Evolutionary conservation across 1,140 invertebrate species (phyloP), one percentile per base, ranked within the genome.

Genomic region (Rhizoglyphus robini): DNA sequence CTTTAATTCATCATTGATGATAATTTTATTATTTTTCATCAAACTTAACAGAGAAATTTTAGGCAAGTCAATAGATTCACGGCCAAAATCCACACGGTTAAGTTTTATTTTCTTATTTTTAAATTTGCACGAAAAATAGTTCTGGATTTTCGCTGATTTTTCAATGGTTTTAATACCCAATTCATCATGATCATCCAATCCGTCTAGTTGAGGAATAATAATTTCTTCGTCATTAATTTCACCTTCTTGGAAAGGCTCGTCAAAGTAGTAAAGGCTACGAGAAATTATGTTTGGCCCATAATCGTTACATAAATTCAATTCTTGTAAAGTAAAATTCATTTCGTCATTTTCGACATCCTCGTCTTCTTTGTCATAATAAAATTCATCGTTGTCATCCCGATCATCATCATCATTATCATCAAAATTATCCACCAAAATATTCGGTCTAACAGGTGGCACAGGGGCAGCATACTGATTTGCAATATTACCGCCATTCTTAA

Each of bases 111-210:
- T 46, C 41, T 46, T 46, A 46, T 46, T 46, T 23, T 46, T 15
- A 46, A 5, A 54, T 32, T 54, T 54, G 31, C 15, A 11, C 18
- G 36, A 54, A 20, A 27, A 23, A 25, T 20, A 25, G 51, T 32
- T 54, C 20, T 11, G 23, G 8, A 54, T 32, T 25, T 54, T 46
- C 15, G 41, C 15, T 23, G 41, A 46, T 46, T 15, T 27, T 32
- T 54, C 23, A 5, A 25, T 20, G 31, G 15, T 54, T 8, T 54
- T 8, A 5, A 32, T 18, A 41, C 36, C 8, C 18, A 41, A 41
- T 54, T 54, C 51, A 54, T 32, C 51, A 8, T 8, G 23, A 54
- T 54, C 51, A 32, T 54, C 51, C 51, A 54, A 11, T 25, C 51
- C 51, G 20, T 54, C 51, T 27, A 54, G 23, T 32, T 54, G 51